Conservation (phyloP, 2,888 invertebrate genomes). For the Thumatha senex region DNA sequence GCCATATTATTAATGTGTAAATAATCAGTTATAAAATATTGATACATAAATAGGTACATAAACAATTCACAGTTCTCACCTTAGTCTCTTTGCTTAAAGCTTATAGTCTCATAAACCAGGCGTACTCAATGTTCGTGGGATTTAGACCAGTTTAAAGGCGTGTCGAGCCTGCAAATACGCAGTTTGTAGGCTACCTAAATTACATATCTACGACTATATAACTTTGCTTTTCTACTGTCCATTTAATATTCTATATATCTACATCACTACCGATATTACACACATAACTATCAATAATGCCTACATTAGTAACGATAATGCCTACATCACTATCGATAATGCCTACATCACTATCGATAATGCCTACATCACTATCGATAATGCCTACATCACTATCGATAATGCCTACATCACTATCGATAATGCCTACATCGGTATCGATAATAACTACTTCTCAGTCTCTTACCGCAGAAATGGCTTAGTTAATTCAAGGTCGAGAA, state of each 20-base stretch:
- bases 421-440: no score
- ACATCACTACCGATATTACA: neutral
- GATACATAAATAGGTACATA: constrained; percentile 51
- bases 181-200: constrained; percentile 10
- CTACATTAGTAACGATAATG: no score
- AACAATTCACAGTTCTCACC: constrained; percentile 50
- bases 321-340: no score
- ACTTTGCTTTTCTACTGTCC: constrained; percentile 3
- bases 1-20: constrained; percentile 26
- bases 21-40: constrained; percentile 35
- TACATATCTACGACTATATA: constrained; percentile 11
- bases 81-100: constrained; percentile 69
- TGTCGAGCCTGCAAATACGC: constrained; percentile 42
- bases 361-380: neutral
- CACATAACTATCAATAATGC: neutral
- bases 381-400: no score
- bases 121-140: constrained; percentile 38
- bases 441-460: no score
- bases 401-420: no score
- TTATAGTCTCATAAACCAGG: constrained; percentile 50
- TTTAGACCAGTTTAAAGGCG: constrained; percentile 52
- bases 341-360: constrained; percentile 1
- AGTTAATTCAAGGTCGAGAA: no score
- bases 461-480: no score
- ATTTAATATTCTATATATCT: constrained; percentile 2